Evolutionary conservation across 1,140 invertebrate genomes (phyloP).

Genomic region (Dendroctonus ponderosae): DNA sequence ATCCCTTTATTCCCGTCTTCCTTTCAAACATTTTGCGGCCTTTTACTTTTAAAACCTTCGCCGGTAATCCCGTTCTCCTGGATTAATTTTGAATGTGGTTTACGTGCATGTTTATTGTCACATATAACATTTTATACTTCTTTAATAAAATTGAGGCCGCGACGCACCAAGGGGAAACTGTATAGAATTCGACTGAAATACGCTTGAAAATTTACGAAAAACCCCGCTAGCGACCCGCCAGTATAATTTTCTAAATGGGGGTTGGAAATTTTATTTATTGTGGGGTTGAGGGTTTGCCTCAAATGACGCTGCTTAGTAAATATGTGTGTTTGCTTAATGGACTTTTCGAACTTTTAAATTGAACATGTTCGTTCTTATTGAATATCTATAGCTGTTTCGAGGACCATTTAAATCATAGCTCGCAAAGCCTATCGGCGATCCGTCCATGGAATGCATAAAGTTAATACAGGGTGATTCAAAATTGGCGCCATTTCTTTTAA

Average conservation of each 20-base stretch:
- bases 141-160: conserved; percentile 34
- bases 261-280: conserved; percentile 29
- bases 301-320: conserved; percentile 15
- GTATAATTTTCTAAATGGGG: conserved; percentile 32
- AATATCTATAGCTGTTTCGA: too few species aligned
- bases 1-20: conserved; percentile 7
- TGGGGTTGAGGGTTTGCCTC: conserved; percentile 24
- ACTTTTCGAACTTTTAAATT: too few species aligned
- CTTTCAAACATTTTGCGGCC: conserved; percentile 25
- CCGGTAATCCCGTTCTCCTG: conserved; percentile 32
- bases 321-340: conserved; percentile 8
- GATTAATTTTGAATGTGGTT: conserved; percentile 37
- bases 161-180: conserved; percentile 13
- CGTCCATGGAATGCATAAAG: too few species aligned
- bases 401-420: too few species aligned
- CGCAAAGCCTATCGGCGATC: too few species aligned
- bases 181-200: conserved; percentile 29
- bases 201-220: conserved; percentile 28
- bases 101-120: conserved; percentile 37
- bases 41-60: conserved; percentile 31
- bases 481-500: too few species aligned
- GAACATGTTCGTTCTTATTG: too few species aligned
- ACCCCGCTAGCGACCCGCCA: conserved; percentile 28
- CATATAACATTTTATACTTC: conserved; percentile 38
- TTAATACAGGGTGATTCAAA: too few species aligned